phyloP scores from a whole-genome alignment of 2,113 vertebrate species.

The Odontesthes bonariensis region DNA sequence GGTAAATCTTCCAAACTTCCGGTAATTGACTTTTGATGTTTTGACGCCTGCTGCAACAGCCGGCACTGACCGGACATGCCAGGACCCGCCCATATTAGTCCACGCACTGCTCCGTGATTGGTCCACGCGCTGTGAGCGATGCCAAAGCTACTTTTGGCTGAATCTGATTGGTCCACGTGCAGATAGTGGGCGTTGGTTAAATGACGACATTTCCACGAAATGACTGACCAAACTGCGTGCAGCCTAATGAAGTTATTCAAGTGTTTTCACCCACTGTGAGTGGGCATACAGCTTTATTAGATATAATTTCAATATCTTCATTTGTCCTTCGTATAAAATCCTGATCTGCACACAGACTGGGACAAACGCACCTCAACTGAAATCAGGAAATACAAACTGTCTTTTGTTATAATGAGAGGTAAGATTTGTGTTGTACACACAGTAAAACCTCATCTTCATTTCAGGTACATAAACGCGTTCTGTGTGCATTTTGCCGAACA shows the following conservation, averaged over 20 bases:
- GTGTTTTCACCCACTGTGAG: neutral
- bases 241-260: neutral
- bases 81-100: conserved; percentile 54
- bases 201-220: conserved; percentile 54
- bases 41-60: conserved; percentile 1
- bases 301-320: too few species aligned
- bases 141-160: conserved; percentile 28
- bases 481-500: too few species aligned
- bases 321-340: too few species aligned
- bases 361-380: too few species aligned
- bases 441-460: too few species aligned
- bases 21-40: neutral
- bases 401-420: too few species aligned
- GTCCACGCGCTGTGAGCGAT: conserved; percentile 78
- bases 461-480: too few species aligned
- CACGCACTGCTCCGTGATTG: conserved; percentile 73
- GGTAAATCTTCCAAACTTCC: accelerated
- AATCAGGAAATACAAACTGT: too few species aligned
- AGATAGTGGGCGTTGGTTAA: conserved; percentile 37
- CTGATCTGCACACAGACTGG: too few species aligned
- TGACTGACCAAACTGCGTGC: conserved; percentile 21
- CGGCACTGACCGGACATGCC: conserved; percentile 17
- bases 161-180: conserved; percentile 81
- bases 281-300: too few species aligned
- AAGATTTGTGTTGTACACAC: too few species aligned